phyloP scores from a whole-genome alignment of 2,797 vertebrate genomes.

The Scleropages formosus region DNA sequence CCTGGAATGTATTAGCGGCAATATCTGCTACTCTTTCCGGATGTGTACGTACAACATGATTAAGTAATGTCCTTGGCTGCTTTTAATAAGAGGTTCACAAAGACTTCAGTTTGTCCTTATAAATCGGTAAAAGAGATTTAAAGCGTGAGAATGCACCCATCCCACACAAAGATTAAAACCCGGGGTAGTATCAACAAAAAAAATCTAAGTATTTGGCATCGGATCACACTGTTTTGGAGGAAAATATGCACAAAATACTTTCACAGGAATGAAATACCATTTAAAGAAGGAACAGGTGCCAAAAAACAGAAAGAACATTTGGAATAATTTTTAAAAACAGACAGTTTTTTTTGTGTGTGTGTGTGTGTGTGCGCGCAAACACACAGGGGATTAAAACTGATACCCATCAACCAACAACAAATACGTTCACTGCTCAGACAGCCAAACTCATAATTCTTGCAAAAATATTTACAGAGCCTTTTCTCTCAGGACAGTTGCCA shows the following conservation, averaged over 20 bases:
- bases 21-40: no score
- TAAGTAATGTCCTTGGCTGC: no score
- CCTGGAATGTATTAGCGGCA: no score
- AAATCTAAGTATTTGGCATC: neutral
- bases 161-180: constrained; percentile 18
- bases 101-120: no score
- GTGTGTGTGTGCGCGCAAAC: no score
- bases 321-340: constrained; percentile 12
- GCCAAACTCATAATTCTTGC: neutral
- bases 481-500: constrained; percentile 16
- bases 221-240: neutral
- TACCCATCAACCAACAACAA: neutral
- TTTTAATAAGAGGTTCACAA: no score
- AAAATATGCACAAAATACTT: constrained; percentile 14
- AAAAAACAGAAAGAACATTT: constrained; percentile 11
- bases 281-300: constrained; percentile 7
- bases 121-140: neutral
- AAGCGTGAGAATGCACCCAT: neutral
- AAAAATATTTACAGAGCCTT: constrained; percentile 14
- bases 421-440: neutral
- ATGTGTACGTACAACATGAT: no score
- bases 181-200: constrained; percentile 2
- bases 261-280: neutral
- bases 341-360: no score
- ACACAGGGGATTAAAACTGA: neutral